Conservation (phyloP, 2,113 vertebrate genomes). For the Cyanoliseus patagonus region DNA sequence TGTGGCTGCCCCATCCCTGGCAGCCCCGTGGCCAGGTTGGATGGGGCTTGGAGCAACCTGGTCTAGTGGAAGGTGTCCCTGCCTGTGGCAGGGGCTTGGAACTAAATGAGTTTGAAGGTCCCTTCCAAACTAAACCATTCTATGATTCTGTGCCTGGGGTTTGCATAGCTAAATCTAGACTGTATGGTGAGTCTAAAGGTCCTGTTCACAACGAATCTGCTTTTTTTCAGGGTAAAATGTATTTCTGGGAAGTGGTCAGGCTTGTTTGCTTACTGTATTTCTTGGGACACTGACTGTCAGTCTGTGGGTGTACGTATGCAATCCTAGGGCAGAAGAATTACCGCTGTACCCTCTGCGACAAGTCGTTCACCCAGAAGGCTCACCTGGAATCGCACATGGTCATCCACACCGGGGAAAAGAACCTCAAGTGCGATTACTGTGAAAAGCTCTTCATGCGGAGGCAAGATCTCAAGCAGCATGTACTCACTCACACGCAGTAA, state of each 20-base stretch:
- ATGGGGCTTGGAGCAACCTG: background rate
- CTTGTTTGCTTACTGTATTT: background rate
- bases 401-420: conserved; percentile 94
- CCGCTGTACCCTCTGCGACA: conserved; percentile 90
- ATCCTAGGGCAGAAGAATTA: conserved; percentile 95
- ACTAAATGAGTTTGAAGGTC: background rate
- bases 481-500: conserved; percentile 95
- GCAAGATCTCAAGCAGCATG: conserved; percentile 95
- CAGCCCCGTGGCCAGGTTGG: background rate
- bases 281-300: background rate
- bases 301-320: background rate
- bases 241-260: background rate
- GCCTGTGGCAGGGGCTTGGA: background rate
- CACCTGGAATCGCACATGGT: conserved; percentile 96
- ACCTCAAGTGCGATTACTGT: conserved; percentile 96
- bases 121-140: background rate
- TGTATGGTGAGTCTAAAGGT: background rate
- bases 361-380: conserved; percentile 95
- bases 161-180: background rate
- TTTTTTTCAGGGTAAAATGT: background rate
- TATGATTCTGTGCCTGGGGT: background rate
- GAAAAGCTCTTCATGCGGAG: conserved; percentile 93
- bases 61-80: background rate
- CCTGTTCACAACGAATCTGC: background rate
- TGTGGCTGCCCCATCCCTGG: background rate